Conservation (phyloP, 2,888 invertebrate species). For the Gisinianus flammeolus region DNA sequence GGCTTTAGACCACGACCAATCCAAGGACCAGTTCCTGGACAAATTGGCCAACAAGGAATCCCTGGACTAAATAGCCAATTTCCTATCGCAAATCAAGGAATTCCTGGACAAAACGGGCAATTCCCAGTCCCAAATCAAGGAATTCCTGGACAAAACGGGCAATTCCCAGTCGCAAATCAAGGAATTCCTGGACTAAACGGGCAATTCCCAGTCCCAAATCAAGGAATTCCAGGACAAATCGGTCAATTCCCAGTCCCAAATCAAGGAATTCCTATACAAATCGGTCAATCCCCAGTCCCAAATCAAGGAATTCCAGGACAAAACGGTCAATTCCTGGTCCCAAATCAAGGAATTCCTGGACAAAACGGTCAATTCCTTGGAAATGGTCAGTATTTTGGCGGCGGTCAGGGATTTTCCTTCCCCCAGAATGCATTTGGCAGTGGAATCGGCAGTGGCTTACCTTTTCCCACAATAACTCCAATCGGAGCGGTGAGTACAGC, state of each 20-base stretch:
- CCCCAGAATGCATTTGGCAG: background rate
- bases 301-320: background rate
- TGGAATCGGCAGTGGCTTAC: background rate
- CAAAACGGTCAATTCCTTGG: background rate
- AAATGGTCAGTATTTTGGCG: background rate
- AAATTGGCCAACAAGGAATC: background rate
- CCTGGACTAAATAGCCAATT: background rate
- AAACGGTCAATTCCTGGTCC: too few relatives aligned
- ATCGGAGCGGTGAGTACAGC: constrained; percentile 1
- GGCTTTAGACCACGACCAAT: background rate
- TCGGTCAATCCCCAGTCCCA: constrained; percentile 5
- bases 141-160: too few relatives aligned
- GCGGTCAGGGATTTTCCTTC: constrained; percentile 11
- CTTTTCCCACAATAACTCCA: constrained; percentile 1
- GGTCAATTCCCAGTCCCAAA: background rate
- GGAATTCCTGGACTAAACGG: background rate
- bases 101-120: background rate
- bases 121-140: background rate
- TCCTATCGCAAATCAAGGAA: background rate
- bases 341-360: background rate
- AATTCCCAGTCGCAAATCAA: too few relatives aligned
- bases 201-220: too few relatives aligned
- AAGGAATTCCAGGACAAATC: background rate
- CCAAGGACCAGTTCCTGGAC: background rate
- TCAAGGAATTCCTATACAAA: background rate